These are phyloP conservation scores for Amyelois transitella DNA, from an alignment of 1,140 invertebrate genomes.

Conservation along the genomic window DNA sequence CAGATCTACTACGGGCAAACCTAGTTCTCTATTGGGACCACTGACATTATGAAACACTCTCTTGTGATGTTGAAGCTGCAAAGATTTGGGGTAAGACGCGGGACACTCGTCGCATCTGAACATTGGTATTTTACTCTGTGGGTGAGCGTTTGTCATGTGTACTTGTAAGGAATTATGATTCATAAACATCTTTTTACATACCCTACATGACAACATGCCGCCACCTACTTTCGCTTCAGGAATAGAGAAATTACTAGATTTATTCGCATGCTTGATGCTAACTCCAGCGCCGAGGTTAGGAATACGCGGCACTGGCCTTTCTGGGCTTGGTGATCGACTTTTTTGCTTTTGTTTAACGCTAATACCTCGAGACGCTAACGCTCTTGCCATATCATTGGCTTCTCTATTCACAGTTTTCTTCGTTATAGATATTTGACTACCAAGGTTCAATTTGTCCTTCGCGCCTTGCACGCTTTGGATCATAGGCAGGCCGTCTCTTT, in stretches of 20 bases:
- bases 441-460: constrained; percentile 64
- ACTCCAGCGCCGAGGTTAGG: constrained; percentile 83
- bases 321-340: constrained; percentile 59
- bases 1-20: constrained; percentile 83
- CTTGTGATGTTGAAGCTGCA: constrained; percentile 80
- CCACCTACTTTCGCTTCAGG: constrained; percentile 62
- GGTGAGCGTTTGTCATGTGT: constrained; percentile 59
- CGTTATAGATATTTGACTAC: constrained; percentile 77
- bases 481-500: constrained; percentile 81
- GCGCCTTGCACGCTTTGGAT: constrained; percentile 83
- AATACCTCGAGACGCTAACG: constrained; percentile 83
- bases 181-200: constrained; percentile 68
- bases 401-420: constrained; percentile 79
- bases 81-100: constrained; percentile 80
- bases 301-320: constrained; percentile 58
- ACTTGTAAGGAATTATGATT: constrained; percentile 52
- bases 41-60: constrained; percentile 79
- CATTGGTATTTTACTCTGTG: constrained; percentile 54
- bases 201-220: constrained; percentile 52
- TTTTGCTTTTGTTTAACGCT: constrained; percentile 80
- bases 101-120: constrained; percentile 82
- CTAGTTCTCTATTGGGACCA: constrained; percentile 75
- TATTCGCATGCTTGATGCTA: constrained; percentile 76
- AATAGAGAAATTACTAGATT: constrained; percentile 62
- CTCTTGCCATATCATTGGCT: constrained; percentile 82